Evolutionary conservation across 2,797 vertebrate species (phyloP), one percentile per base, ranked within the genome.

Genomic region (Pogoniulus pusillus): DNA sequence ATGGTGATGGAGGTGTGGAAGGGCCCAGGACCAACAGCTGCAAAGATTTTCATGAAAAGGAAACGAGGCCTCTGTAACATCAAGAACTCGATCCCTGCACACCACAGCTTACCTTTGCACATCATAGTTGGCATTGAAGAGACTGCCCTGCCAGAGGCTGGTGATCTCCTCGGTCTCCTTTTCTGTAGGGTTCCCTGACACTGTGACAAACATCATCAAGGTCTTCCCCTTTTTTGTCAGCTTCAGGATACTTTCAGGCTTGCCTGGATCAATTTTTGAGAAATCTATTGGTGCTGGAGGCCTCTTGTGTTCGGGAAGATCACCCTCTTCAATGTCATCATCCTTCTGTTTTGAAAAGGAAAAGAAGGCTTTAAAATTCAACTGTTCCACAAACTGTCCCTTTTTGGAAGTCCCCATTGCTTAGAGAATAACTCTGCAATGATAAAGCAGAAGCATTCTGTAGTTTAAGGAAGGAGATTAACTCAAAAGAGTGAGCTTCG

Each of bases 121-220:
- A 1, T 99, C 99, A n/a, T 97, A 99, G 97, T 99, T 99, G 75
- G 98, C 99, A 2, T 99, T 99, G 97, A 99, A 99, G 35, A 99
- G 98, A 78, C 98, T 98, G 57, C 98, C 98, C 96, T 99, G 99
- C 99, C 99, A 99, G 93, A 99, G 94, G 89, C 98, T 98, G 10
- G 98, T 99, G 87, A 99, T 97, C 93, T 99, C 98, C 88, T 99
- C 99, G 0, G 98, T 99, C 96, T 99, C 98, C 85, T 99, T 99
- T 95, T 99, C 99, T 0, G 97, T 98, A n/a, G 99, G 99, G 55
- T 96, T 96, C 77, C 98, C 99, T 0, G 99, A 98, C 85, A 99
- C 98, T 0, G 98, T 98, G 7, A 98, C 98, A 65, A 99, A 99
- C 91, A 99, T 98, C 99, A 99, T 99, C 76, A 99, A 94, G 0